Evolutionary conservation across 2,113 vertebrate species (phyloP).

Genomic region (Hydropotes inermis): DNA sequence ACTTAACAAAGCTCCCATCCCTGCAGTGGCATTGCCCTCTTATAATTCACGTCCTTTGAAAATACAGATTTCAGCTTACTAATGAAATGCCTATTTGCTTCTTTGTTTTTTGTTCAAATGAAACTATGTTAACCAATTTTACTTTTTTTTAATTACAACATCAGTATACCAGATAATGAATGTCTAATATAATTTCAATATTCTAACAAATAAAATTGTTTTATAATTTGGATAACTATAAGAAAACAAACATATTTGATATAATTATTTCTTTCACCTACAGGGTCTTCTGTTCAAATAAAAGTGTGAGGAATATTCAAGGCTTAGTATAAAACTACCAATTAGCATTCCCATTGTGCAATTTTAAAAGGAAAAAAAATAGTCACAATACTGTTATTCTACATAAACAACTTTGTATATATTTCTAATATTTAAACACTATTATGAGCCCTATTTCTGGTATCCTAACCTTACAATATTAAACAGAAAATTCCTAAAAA

Average conservation of each 20-base stretch:
- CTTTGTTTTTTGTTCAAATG: not conserved
- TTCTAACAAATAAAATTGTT: not conserved
- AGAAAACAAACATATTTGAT: not conserved
- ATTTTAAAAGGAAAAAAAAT: not conserved
- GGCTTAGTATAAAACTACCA: not conserved
- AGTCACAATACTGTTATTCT: not conserved
- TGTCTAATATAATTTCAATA: slow-evolving; percentile 30
- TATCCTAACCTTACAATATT: not conserved
- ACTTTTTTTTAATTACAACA: not conserved
- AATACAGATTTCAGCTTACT: not conserved
- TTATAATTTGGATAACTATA: slow-evolving; percentile 19
- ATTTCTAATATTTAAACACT: not conserved
- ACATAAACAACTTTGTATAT: not conserved
- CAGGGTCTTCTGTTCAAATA: not conserved
- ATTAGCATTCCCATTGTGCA: not conserved
- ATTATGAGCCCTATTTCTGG: not conserved
- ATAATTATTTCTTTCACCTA: not conserved
- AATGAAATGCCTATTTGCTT: not conserved
- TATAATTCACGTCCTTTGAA: not conserved
- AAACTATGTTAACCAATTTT: not conserved
- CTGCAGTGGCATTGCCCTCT: not conserved
- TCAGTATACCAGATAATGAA: not conserved
- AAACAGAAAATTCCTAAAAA: not conserved
- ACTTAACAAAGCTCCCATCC: not conserved
- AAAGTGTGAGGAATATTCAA: slow-evolving; percentile 16